phyloP scores from a whole-genome alignment of 53 echinoderm and acorn worm species.

The Holothuria scabra region DNA sequence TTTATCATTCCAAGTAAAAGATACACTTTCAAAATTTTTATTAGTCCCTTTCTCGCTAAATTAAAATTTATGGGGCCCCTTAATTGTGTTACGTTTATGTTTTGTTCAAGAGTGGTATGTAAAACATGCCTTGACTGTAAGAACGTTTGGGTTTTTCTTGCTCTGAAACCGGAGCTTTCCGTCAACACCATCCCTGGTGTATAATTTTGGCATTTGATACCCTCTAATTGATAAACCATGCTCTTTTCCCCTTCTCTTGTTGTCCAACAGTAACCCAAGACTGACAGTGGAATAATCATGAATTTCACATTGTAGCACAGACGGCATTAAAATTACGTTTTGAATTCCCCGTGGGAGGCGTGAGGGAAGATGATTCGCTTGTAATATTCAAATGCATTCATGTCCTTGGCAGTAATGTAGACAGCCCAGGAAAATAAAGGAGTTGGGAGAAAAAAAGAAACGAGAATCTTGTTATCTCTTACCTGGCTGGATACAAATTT shows the following conservation, averaged over 20 bases:
- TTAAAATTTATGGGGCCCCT: too few species aligned
- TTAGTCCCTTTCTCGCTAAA: too few species aligned
- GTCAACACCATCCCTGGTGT: constrained; percentile 21
- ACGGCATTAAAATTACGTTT: constrained; percentile 33
- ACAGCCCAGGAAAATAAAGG: constrained; percentile 14
- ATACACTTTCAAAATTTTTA: too few species aligned
- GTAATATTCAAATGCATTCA: constrained; percentile 51
- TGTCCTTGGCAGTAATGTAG: constrained; percentile 49
- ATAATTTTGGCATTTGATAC: constrained; percentile 43
- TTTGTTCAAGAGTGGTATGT: background rate
- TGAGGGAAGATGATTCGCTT: constrained; percentile 21
- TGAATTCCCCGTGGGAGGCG: constrained; percentile 31
- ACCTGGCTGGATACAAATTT: constrained; percentile 34
- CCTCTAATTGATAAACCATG: constrained; percentile 42
- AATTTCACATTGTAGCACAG: constrained; percentile 39
- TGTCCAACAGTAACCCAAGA: constrained; percentile 43
- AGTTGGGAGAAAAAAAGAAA: background rate
- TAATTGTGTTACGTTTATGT: constrained; percentile 27
- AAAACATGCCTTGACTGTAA: constrained; percentile 3
- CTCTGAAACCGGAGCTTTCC: constrained; percentile 20
- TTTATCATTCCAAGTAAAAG: too few species aligned
- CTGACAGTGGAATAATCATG: constrained; percentile 34
- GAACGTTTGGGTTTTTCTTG: background rate
- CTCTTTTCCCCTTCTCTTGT: constrained; percentile 13
- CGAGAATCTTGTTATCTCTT: constrained; percentile 18